phyloP scores from a whole-genome alignment of 2,113 vertebrate genomes.

The Tachuris rubrigastra region DNA sequence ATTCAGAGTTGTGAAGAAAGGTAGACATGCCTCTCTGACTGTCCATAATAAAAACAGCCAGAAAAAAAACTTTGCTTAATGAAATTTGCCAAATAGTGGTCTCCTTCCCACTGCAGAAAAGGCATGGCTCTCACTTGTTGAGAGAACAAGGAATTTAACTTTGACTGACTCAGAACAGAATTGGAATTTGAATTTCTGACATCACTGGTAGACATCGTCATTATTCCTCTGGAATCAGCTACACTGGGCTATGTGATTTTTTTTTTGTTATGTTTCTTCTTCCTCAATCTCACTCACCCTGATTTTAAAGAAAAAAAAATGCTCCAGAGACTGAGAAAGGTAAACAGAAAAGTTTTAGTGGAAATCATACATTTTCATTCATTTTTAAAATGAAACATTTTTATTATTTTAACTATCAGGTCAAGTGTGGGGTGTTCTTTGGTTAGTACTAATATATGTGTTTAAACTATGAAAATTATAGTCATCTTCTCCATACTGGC shows the following conservation, averaged over 20 bases:
- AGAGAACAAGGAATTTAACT: neutral
- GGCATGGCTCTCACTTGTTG: neutral
- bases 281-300: neutral
- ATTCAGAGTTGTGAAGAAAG: neutral
- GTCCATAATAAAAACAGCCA: neutral
- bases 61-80: neutral
- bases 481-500: neutral
- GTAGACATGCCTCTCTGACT: neutral
- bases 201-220: neutral
- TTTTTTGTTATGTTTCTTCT: neutral
- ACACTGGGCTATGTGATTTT: neutral
- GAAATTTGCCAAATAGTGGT: neutral
- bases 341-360: neutral
- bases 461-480: neutral
- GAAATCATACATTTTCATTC: neutral
- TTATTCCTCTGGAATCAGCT: neutral
- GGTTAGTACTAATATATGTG: neutral
- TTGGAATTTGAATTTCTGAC: neutral
- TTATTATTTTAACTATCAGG: neutral
- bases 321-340: neutral
- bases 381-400: neutral
- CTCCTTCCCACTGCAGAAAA: neutral
- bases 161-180: neutral
- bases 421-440: neutral
- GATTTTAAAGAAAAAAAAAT: neutral